Conservation (phyloP, 2,888 invertebrate species). For the Anaspis maculata region DNA sequence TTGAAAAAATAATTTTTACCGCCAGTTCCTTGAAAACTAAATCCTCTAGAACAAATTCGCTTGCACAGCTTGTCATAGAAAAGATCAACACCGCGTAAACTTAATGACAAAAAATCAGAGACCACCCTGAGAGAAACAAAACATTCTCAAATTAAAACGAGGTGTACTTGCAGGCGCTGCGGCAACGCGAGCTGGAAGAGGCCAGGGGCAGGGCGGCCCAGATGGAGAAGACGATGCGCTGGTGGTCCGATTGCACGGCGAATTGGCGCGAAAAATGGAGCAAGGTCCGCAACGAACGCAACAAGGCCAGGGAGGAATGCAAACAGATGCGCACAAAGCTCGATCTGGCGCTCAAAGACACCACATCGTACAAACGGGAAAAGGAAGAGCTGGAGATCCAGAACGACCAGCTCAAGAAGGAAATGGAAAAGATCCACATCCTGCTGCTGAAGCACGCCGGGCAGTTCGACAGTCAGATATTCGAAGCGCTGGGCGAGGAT, state of each 20-base stretch:
- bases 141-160: no score
- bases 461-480: constrained; percentile 53
- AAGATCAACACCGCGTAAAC: no score
- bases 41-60: no score
- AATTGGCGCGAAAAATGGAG: constrained; percentile 97
- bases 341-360: constrained; percentile 70
- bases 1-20: no score
- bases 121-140: no score
- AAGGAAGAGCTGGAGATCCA: constrained; percentile 71
- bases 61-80: no score
- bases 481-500: constrained; percentile 45
- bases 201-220: constrained; percentile 89
- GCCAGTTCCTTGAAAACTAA: no score
- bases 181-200: constrained; percentile 82
- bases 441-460: constrained; percentile 61
- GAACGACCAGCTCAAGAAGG: constrained; percentile 66
- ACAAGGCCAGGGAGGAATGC: constrained; percentile 85
- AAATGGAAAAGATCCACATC: constrained; percentile 71
- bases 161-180: constrained; percentile 55
- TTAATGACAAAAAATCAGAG: no score
- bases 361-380: constrained; percentile 64
- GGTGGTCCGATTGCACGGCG: constrained; percentile 98
- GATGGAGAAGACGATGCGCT: constrained; percentile 99
- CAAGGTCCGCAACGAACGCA: constrained; percentile 85
- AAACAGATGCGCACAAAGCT: constrained; percentile 74